phyloP scores from a whole-genome alignment of 2,113 vertebrate species.

The Carettochelys insculpta region DNA sequence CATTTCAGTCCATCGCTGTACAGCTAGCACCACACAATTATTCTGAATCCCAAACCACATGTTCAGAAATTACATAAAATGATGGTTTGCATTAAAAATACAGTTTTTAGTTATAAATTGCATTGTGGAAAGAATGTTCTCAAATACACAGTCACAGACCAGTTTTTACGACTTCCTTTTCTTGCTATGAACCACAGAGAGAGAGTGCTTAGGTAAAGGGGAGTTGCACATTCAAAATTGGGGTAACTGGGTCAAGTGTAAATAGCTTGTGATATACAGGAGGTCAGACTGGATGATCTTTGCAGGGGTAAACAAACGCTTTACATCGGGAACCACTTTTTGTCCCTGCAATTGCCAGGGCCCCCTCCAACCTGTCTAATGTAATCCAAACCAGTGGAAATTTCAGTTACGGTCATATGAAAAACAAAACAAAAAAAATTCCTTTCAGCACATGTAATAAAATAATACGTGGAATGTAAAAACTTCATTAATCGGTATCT shows the following conservation, averaged over 20 bases:
- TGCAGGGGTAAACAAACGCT: too few relatives aligned
- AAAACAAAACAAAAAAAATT: too few relatives aligned
- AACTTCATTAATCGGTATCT: too few relatives aligned
- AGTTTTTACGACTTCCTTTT: constrained; percentile 26
- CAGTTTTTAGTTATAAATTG: constrained; percentile 61
- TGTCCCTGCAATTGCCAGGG: too few relatives aligned
- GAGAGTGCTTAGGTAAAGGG: constrained; percentile 8
- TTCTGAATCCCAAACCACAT: constrained; percentile 47
- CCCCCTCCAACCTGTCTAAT: too few relatives aligned
- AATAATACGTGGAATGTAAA: too few relatives aligned
- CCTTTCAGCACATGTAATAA: too few relatives aligned
- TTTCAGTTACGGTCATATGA: too few relatives aligned
- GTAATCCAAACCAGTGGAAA: too few relatives aligned
- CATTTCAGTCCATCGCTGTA: neutral
- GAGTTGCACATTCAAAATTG: neutral
- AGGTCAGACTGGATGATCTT: neutral
- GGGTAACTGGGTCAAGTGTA: neutral
- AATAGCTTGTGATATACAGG: neutral
- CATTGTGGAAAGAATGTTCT: constrained; percentile 65
- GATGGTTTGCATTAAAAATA: constrained; percentile 53
- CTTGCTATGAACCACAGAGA: neutral
- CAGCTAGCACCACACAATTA: constrained; percentile 34
- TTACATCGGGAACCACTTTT: too few relatives aligned
- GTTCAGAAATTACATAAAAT: neutral
- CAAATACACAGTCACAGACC: neutral